phyloP scores from a whole-genome alignment of 1,140 invertebrate species.

The Cydia strobilella region DNA sequence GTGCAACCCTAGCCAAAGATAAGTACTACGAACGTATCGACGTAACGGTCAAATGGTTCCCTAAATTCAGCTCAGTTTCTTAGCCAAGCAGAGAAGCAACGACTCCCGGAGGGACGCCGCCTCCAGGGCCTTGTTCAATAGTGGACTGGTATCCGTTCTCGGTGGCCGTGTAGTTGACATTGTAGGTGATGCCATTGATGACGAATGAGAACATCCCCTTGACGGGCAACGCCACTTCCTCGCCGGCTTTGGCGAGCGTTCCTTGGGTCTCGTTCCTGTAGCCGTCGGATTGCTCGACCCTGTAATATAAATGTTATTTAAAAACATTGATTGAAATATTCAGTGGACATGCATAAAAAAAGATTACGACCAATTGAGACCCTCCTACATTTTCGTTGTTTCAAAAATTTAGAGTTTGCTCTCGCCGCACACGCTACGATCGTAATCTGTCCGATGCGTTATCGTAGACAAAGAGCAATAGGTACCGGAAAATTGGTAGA shows the following conservation, averaged over 20 bases:
- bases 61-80: constrained; percentile 32
- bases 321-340: no score
- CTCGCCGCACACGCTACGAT: no score
- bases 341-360: no score
- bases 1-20: no score
- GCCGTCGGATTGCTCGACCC: constrained; percentile 79
- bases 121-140: constrained; percentile 81
- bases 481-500: no score
- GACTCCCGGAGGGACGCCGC: constrained; percentile 62
- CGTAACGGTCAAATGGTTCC: no score
- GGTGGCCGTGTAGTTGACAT: constrained; percentile 86
- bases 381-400: no score
- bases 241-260: constrained; percentile 80
- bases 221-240: constrained; percentile 64
- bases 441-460: no score
- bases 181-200: constrained; percentile 78
- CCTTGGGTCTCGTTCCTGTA: constrained; percentile 81
- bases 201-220: constrained; percentile 79
- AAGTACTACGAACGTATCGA: no score
- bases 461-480: no score
- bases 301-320: constrained; percentile 37
- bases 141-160: constrained; percentile 85
- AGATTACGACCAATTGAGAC: no score
- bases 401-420: no score
- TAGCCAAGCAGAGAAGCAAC: constrained; percentile 66